Percentiles rank a stretch among this genome's conserved stretches.
Conservation (phyloP, 2,888 invertebrate species). For the Dyspetes luteomarginatus region DNA sequence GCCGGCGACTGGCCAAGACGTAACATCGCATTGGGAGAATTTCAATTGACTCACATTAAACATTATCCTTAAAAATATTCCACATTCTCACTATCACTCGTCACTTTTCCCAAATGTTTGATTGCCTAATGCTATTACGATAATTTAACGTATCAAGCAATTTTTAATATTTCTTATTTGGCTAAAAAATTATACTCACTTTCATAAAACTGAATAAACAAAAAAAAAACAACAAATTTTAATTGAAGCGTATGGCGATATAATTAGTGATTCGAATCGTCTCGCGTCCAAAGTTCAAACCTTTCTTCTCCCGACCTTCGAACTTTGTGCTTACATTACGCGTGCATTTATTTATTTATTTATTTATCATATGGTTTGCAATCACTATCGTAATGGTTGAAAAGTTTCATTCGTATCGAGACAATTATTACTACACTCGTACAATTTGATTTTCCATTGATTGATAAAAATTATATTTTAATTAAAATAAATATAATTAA, state of each 20-base stretch:
- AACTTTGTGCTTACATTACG: slow-evolving; percentile 36
- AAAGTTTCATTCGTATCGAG: neutral
- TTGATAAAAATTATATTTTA: neutral
- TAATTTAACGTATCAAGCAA: too few relatives aligned
- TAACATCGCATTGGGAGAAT: neutral
- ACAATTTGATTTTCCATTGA: neutral
- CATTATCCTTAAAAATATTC: neutral
- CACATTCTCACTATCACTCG: neutral
- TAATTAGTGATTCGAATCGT: slow-evolving; percentile 56
- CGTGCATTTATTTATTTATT: slow-evolving; percentile 22
- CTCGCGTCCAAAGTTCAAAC: slow-evolving; percentile 57
- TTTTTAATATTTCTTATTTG: neutral
- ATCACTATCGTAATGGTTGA: neutral
- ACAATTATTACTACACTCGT: neutral
- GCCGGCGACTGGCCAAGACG: neutral
- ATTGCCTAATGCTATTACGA: too few relatives aligned
- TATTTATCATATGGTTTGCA: neutral
- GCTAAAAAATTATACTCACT: neutral
- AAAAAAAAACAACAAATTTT: neutral
- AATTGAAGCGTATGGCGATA: slow-evolving; percentile 1
- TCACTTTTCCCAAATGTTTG: neutral
- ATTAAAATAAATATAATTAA: neutral
- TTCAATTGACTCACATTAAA: slow-evolving; percentile 9
- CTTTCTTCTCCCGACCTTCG: slow-evolving; percentile 55
- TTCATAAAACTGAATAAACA: too few relatives aligned